These are phyloP conservation scores for Fabriciana adippe DNA, from an alignment of 2,888 invertebrate genomes.

Conservation along the genomic window DNA sequence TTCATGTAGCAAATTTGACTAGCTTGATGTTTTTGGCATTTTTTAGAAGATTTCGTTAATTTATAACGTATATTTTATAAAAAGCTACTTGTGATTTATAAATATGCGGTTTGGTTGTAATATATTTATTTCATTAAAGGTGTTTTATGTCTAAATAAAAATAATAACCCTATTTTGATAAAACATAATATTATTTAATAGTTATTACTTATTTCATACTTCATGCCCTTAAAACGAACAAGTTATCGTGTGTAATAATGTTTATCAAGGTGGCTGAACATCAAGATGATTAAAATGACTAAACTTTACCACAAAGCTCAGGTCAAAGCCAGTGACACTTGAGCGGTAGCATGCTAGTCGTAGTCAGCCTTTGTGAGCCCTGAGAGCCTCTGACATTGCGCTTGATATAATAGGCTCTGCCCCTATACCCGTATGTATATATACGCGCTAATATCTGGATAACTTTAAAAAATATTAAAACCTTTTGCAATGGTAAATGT, in stretches of 20 bases:
- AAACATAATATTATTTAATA: no score
- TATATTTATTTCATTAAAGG: no score
- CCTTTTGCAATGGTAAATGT: no score
- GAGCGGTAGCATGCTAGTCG: constrained; percentile 3
- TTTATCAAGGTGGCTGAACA: no score
- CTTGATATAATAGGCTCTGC: not conserved
- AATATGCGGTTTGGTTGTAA: no score
- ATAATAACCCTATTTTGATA: no score
- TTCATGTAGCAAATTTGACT: constrained; percentile 33
- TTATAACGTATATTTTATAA: not conserved
- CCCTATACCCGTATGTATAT: no score
- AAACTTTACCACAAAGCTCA: not conserved
- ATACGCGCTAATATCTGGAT: not conserved
- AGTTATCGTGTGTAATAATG: no score
- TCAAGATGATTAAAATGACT: not conserved
- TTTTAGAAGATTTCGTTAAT: not conserved
- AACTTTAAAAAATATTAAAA: constrained; percentile 7
- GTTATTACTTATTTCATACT: no score
- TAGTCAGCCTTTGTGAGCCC: constrained; percentile 18
- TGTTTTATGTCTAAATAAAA: no score
- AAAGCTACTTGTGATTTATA: no score
- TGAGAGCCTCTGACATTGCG: constrained; percentile 13
- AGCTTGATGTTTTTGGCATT: not conserved
- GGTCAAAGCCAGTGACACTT: constrained; percentile 20
- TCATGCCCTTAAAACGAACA: no score